Conservation (phyloP, 2,888 invertebrate genomes). For the Sarcophaga caerulescens region DNA sequence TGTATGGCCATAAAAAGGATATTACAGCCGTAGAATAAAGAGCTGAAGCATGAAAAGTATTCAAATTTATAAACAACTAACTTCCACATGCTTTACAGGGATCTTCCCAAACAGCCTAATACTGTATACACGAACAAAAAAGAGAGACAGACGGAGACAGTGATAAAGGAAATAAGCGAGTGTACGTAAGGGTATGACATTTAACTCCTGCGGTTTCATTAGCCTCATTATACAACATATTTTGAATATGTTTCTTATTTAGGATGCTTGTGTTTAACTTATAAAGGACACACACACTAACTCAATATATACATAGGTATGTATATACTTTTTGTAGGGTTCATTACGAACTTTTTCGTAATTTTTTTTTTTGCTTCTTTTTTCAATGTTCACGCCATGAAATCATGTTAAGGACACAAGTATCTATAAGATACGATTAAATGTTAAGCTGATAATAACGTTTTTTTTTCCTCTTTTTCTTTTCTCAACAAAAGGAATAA, state of each 20-base stretch:
- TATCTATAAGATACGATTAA: constrained; percentile 23
- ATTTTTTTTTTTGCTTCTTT: neutral
- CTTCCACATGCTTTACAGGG: constrained; percentile 37
- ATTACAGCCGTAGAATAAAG: neutral
- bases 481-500: too few relatives aligned
- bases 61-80: constrained; percentile 53
- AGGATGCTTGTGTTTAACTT: neutral
- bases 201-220: constrained; percentile 52
- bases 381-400: constrained; percentile 27
- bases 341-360: neutral
- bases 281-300: neutral
- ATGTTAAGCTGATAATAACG: constrained; percentile 24
- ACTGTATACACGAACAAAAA: neutral
- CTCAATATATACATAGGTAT: neutral
- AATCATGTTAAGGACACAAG: constrained; percentile 37
- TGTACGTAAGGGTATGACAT: constrained; percentile 40
- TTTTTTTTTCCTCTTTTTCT: neutral
- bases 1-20: constrained; percentile 38
- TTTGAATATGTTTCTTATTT: constrained; percentile 39
- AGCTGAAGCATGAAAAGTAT: constrained; percentile 7
- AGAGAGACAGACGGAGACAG: constrained; percentile 21
- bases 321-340: neutral
- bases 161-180: neutral
- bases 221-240: constrained; percentile 52
- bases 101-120: neutral